Evolutionary conservation across 2,888 invertebrate species (phyloP).

Genomic region (Epirrhoe tristata): DNA sequence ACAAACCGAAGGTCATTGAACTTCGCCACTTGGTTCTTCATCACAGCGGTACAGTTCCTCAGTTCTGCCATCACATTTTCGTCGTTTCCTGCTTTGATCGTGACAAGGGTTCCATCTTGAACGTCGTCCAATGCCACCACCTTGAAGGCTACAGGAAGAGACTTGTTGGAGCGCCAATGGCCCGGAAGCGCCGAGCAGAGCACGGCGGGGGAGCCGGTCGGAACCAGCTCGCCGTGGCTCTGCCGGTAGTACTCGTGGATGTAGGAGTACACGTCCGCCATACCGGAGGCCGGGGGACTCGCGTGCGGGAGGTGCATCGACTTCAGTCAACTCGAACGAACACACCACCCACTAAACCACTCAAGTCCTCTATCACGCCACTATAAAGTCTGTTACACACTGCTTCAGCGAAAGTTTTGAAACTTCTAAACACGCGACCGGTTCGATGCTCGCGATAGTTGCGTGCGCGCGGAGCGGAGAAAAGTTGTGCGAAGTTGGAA

Average conservation of each 20-base stretch:
- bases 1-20: constrained; percentile 99
- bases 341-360: constrained; percentile 73
- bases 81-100: constrained; percentile 98
- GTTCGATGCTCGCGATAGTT: constrained; percentile 59
- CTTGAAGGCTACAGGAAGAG: constrained; percentile 97
- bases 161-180: constrained; percentile 99
- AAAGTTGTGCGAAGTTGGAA: constrained; percentile 79
- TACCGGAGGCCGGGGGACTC: constrained; percentile 84
- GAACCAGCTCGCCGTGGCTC: constrained; percentile 96
- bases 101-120: constrained; percentile 96
- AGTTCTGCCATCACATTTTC: constrained; percentile 98
- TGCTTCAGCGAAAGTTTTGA: constrained; percentile 65
- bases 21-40: constrained; percentile 99
- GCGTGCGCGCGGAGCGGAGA: constrained; percentile 72
- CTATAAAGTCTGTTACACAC: constrained; percentile 63
- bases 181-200: constrained; percentile 96
- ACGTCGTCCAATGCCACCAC: constrained; percentile 97
- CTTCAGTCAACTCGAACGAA: constrained; percentile 71
- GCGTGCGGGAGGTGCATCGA: constrained; percentile 89
- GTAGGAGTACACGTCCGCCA: constrained; percentile 90
- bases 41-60: constrained; percentile 96
- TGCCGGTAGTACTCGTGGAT: constrained; percentile 93
- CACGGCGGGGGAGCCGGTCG: constrained; percentile 98
- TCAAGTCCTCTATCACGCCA: constrained; percentile 73
- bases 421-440: constrained; percentile 72